These are phyloP conservation scores for Scopus umbretta DNA, from an alignment of 2,113 vertebrate genomes.

Conservation along the genomic window DNA sequence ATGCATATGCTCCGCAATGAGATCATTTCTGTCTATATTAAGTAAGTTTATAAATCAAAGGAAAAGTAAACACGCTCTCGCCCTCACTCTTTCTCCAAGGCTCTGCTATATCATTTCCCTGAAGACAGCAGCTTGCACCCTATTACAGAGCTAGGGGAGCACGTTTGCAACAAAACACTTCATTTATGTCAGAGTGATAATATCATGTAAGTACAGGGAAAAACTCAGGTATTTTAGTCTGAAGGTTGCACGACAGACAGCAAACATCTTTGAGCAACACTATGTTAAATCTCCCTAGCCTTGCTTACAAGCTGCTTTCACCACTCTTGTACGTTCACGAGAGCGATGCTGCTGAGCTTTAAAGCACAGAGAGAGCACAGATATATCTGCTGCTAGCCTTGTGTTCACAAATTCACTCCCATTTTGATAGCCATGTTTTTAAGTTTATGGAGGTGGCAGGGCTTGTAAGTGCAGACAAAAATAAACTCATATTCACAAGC, in stretches of 20 bases:
- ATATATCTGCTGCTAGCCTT: not conserved
- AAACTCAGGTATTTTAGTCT: not conserved
- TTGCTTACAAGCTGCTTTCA: not conserved
- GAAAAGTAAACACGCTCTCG: not conserved
- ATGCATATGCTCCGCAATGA: fast-evolving
- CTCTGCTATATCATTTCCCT: not conserved
- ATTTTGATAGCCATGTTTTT: fast-evolving
- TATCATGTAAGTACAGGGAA: not conserved
- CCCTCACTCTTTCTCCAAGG: not conserved
- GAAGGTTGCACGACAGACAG: not conserved
- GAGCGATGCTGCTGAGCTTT: fast-evolving
- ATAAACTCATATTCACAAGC: not conserved
- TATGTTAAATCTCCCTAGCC: not conserved
- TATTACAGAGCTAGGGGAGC: not conserved
- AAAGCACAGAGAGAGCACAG: fast-evolving
- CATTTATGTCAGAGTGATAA: not conserved
- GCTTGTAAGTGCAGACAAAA: not conserved
- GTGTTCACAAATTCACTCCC: not conserved
- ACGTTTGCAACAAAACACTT: not conserved
- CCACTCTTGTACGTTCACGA: fast-evolving
- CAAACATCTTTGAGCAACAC: fast-evolving
- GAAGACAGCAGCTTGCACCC: not conserved
- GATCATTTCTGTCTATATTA: not conserved
- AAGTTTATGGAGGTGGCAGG: not conserved
- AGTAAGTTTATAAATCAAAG: not conserved